phyloP scores from a whole-genome alignment of 1,140 invertebrate genomes.

The Gonioctena quinquepunctata region DNA sequence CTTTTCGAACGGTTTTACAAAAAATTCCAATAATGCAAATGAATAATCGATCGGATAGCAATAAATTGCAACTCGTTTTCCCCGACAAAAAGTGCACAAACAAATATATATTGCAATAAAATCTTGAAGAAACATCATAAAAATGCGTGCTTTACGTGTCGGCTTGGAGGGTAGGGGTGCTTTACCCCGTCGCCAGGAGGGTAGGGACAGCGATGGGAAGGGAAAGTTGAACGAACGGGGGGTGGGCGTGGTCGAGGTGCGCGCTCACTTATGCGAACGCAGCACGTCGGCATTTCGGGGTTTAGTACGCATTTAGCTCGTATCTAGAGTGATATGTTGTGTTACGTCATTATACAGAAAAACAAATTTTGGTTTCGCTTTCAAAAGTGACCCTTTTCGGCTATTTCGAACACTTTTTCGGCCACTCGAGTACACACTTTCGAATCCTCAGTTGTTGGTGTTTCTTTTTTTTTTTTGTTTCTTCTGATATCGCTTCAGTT shows the following conservation, averaged over 20 bases:
- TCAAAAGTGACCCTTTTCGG: conserved; percentile 53
- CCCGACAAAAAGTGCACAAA: too few species aligned
- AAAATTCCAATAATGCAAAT: too few species aligned
- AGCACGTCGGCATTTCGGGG: conserved; percentile 41
- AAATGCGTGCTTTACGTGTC: background rate
- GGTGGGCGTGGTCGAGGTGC: conserved; percentile 38
- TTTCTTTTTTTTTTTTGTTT: conserved; percentile 25
- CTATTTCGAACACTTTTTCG: conserved; percentile 32
- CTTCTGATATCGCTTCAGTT: conserved; percentile 20
- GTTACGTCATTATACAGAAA: conserved; percentile 56
- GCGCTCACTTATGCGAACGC: conserved; percentile 32
- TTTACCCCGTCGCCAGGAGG: background rate
- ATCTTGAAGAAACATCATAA: background rate
- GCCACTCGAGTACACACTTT: background rate
- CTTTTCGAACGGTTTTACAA: too few species aligned
- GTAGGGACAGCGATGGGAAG: background rate
- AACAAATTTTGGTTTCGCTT: conserved; percentile 54
- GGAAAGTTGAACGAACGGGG: background rate
- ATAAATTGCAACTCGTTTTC: too few species aligned
- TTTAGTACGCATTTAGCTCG: conserved; percentile 56
- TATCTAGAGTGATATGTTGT: conserved; percentile 57
- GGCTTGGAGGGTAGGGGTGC: background rate
- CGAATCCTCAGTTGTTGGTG: background rate
- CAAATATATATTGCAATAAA: background rate
- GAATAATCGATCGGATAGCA: too few species aligned